Evolutionary conservation across 2,888 invertebrate species (phyloP).

Genomic region (Acleris emargana): DNA sequence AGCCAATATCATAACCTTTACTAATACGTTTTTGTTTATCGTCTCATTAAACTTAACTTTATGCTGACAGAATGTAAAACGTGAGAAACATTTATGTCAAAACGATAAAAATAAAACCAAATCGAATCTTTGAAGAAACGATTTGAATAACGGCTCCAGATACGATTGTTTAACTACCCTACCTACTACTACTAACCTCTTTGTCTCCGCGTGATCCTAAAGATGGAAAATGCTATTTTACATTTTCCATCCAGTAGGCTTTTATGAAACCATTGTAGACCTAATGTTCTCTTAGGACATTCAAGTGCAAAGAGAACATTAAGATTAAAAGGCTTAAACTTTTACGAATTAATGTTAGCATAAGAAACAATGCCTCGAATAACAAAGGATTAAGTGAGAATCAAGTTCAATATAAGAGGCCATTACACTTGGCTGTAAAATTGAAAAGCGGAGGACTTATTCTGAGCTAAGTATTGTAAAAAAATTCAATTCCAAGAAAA

Average conservation of each 20-base stretch:
- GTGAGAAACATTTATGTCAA: slow-evolving; percentile 4
- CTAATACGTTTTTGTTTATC: not conserved
- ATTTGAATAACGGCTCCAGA: slow-evolving; percentile 30
- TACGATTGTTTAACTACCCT: slow-evolving; percentile 31
- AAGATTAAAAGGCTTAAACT: slow-evolving; percentile 24
- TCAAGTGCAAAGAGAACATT: slow-evolving; percentile 11
- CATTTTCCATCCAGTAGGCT: no score
- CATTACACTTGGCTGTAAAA: slow-evolving; percentile 1
- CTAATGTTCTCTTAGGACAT: slow-evolving; percentile 11
- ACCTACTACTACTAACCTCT: no score
- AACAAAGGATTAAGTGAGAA: slow-evolving; percentile 18
- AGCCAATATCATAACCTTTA: no score
- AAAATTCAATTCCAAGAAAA: no score
- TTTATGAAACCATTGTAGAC: slow-evolving; percentile 29
- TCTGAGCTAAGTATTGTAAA: not conserved
- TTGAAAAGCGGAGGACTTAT: not conserved
- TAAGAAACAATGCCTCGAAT: slow-evolving; percentile 19
- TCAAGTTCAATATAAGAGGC: slow-evolving; percentile 12
- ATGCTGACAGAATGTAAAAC: not conserved
- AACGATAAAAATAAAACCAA: slow-evolving; percentile 23
- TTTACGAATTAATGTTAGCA: slow-evolving; percentile 26
- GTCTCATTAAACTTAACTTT: not conserved
- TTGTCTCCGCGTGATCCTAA: slow-evolving; percentile 24
- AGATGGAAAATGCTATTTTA: slow-evolving; percentile 30
- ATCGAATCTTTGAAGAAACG: slow-evolving; percentile 12